Conservation (phyloP, 2,888 invertebrate genomes). For the Neoitamus cyanurus region DNA sequence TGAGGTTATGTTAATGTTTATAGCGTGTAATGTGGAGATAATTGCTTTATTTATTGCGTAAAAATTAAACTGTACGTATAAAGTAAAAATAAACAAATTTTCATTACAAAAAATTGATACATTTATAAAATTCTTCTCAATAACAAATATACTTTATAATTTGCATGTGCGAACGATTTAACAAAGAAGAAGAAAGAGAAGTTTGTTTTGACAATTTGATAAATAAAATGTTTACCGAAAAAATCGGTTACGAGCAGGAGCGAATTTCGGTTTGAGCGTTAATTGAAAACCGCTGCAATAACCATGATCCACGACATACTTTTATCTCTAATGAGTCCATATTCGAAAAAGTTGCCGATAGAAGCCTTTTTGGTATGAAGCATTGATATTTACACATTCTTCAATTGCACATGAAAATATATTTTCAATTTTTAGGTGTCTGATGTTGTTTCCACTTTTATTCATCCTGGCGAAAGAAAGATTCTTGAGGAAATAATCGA, state of each 20-base stretch:
- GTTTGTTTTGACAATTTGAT: neutral
- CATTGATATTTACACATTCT: neutral
- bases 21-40: neutral
- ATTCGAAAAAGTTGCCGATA: slow-evolving; percentile 57
- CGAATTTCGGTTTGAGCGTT: neutral
- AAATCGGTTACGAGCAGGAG: neutral
- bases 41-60: neutral
- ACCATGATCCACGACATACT: slow-evolving; percentile 64
- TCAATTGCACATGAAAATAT: neutral
- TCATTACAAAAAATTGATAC: neutral
- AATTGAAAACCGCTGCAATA: neutral
- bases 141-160: neutral
- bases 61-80: neutral
- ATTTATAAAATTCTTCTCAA: neutral
- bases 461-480: slow-evolving; percentile 74
- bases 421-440: slow-evolving; percentile 6
- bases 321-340: slow-evolving; percentile 59
- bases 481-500: slow-evolving; percentile 72
- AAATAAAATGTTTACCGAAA: neutral
- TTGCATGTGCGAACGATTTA: neutral
- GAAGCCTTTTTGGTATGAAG: slow-evolving; percentile 59
- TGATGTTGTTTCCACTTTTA: slow-evolving; percentile 54
- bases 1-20: neutral
- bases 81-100: neutral
- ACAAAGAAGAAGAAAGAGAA: neutral